Evolutionary conservation across 2,888 invertebrate genomes (phyloP).

Genomic region (Drosophila buzzatii): DNA sequence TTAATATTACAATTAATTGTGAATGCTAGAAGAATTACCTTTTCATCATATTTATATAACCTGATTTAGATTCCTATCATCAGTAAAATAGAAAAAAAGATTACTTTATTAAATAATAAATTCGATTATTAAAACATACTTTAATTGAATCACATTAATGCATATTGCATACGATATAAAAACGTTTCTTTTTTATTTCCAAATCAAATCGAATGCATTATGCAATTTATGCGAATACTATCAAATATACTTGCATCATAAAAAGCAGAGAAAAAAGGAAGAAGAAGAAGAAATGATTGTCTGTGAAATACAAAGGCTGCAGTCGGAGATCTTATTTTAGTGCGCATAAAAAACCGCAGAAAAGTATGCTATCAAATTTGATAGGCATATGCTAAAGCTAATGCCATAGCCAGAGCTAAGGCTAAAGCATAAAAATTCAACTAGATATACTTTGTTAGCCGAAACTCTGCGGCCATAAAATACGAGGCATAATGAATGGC

Average conservation of each 20-base stretch:
- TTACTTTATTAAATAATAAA: not conserved
- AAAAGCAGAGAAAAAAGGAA: conserved; percentile 23
- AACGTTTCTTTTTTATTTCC: not conserved
- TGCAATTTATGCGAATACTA: conserved; percentile 7
- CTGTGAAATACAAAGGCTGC: conserved; percentile 17
- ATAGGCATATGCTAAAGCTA: conserved; percentile 63
- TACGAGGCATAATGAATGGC: conserved; percentile 47
- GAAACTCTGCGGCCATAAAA: conserved; percentile 37
- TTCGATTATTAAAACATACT: not conserved
- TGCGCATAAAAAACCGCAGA: conserved; percentile 36
- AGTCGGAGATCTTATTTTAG: conserved; percentile 29
- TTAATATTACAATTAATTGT: too few relatives aligned
- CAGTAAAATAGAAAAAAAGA: not conserved
- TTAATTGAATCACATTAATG: not conserved
- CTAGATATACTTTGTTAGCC: conserved; percentile 43
- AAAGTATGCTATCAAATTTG: conserved; percentile 61
- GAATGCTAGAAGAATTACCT: too few relatives aligned
- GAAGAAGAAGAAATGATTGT: conserved; percentile 12
- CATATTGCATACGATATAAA: not conserved
- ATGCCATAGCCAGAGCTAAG: not conserved
- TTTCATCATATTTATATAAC: not conserved
- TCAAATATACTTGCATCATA: conserved; percentile 19
- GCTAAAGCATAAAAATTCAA: conserved; percentile 20
- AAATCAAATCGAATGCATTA: not conserved
- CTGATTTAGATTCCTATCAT: not conserved